A percentile compares a stretch with the other conserved stretches of the same genome.
Evolutionary conservation across 2,113 vertebrate species (phyloP).

Genomic region (Agelaius tricolor): DNA sequence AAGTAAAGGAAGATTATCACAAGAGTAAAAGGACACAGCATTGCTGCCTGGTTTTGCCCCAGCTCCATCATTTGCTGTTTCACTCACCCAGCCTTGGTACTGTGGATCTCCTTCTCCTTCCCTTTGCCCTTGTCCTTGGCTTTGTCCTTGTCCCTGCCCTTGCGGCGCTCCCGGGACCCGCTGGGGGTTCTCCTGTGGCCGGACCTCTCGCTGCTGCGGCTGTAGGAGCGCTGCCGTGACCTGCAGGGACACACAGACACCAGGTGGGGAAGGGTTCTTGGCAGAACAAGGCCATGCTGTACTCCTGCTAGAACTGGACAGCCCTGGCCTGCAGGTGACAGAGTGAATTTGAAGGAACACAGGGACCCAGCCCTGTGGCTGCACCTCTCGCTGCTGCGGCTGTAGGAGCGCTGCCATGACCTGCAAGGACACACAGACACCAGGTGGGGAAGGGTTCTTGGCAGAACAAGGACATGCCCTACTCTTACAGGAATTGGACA

Average conservation of each 20-base stretch:
- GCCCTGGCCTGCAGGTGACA: too few relatives aligned
- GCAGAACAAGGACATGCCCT: too few relatives aligned
- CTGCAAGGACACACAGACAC: too few relatives aligned
- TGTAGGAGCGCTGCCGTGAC: constrained; percentile 78
- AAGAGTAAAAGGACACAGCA: accelerated
- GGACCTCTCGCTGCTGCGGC: constrained; percentile 82
- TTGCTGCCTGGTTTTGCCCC: accelerated
- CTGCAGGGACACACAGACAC: background rate
- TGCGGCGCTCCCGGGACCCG: constrained; percentile 77
- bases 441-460: too few relatives aligned
- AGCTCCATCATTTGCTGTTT: accelerated
- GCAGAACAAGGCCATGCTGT: too few relatives aligned
- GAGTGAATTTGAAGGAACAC: too few relatives aligned
- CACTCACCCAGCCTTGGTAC: constrained; percentile 17
- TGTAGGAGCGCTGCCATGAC: too few relatives aligned
- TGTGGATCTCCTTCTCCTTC: constrained; percentile 76
- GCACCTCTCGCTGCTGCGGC: too few relatives aligned
- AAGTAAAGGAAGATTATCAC: background rate
- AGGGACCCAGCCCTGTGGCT: too few relatives aligned
- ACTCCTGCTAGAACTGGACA: too few relatives aligned
- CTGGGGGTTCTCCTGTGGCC: constrained; percentile 81
- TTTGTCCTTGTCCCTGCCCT: constrained; percentile 74
- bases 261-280: accelerated
- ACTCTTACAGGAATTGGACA: too few relatives aligned
- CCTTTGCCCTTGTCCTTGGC: constrained; percentile 72